Percentiles rank a stretch among this genome's conserved stretches.
Conservation (phyloP, 1,140 invertebrate species). For the Venustaconcha ellipsiformis region DNA sequence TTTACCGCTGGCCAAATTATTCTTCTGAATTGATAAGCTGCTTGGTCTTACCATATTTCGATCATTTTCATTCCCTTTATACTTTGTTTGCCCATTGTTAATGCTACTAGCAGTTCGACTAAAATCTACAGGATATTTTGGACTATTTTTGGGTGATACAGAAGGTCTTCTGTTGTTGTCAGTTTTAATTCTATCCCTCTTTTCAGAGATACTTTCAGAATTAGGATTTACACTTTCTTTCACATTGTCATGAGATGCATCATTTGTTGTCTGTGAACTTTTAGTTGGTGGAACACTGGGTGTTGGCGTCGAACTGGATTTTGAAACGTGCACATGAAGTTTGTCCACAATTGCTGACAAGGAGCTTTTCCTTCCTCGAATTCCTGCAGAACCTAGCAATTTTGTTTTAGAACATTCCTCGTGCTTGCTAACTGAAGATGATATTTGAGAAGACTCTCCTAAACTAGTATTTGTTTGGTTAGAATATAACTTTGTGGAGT, state of each 20-base stretch:
- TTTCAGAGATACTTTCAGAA: constrained; percentile 3
- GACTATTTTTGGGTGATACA: too few species aligned
- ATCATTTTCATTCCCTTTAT: too few species aligned
- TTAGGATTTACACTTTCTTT: constrained; percentile 17
- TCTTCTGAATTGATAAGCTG: too few species aligned
- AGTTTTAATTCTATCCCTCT: not conserved
- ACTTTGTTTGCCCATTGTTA: too few species aligned
- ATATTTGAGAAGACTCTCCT: constrained; percentile 30
- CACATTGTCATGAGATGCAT: constrained; percentile 7
- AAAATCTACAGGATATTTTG: too few species aligned
- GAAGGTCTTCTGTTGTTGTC: not conserved
- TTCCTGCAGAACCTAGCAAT: constrained; percentile 49
- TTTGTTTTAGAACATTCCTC: constrained; percentile 14
- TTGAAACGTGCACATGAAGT: constrained; percentile 61
- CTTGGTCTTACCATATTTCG: too few species aligned
- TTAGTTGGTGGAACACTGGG: constrained; percentile 3
- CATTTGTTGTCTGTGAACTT: not conserved
- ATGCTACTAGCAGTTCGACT: too few species aligned
- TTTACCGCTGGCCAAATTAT: too few species aligned
- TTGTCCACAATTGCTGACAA: constrained; percentile 89
- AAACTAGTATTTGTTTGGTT: not conserved
- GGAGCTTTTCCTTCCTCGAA: constrained; percentile 77
- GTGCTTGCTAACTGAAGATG: not conserved
- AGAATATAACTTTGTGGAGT: constrained; percentile 2
- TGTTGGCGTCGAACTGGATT: constrained; percentile 55